Evolutionary conservation across 2,113 vertebrate genomes (phyloP), one percentile per base, ranked within the genome.

Genomic region (Zootoca vivipara): DNA sequence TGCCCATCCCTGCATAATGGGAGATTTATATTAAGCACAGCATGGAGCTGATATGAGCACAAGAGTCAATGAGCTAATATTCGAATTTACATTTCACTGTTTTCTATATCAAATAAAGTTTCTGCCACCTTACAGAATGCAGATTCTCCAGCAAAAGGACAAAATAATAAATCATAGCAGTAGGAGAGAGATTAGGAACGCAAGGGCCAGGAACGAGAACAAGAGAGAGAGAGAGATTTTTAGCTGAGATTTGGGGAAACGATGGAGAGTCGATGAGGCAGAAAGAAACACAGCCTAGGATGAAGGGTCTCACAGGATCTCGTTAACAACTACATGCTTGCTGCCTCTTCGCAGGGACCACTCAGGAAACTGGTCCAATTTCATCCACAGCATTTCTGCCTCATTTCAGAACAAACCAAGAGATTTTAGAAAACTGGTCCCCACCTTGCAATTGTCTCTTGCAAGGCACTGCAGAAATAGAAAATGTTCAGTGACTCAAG

Each of bases 1-100:
- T 35, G 33, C 16, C 33, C 20, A n/a, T 35, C 13, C 35, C n/a
- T 73, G n/a, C 35, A 18, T 0, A 16, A 78, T n/a, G 64, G 3
- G 0, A 42, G 8, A 18, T 81, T 80, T 58, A 35, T 0, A 1
- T 70, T 75, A 33, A 40, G 83, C 58, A 82, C 7, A 33, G 16
- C 22, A 70, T 0, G 0, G 33, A 12, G 12, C 26, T 64, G 70
- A 15, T 22, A 40, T 90, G 0, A 75, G 87, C 85, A 33, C 30
- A 58, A 28, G 42, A 40, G 52, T 16, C 8, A 65, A 3, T 35
- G 10, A 33, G 35, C 33, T 40, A 52, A 22, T 40, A 26, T 42
- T 9, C 75, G n/a, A 30, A 85, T 35, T 56, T 74, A 22, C 46
- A 62, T 74, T 62, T 85, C 52, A 33, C 46, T 82, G n/a, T 64